A percentile compares a stretch with the other conserved stretches of the same genome.
phyloP scores from a whole-genome alignment of 2,113 vertebrate genomes.

The Tychaedon coryphoeus region DNA sequence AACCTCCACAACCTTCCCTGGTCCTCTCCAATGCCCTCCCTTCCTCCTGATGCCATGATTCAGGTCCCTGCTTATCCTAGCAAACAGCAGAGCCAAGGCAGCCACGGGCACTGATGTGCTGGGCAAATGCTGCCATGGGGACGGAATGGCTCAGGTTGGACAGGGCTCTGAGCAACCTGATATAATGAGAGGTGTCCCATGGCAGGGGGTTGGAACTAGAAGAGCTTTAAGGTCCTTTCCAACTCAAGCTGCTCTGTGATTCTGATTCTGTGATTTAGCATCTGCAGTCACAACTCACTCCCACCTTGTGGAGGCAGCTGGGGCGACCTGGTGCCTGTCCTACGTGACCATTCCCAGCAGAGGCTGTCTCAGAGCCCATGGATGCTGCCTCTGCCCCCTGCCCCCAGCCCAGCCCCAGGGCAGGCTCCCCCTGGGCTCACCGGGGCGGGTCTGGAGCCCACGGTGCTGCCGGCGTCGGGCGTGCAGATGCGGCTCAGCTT shows the following conservation, averaged over 20 bases:
- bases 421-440: not conserved
- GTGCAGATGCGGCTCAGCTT: constrained; percentile 84
- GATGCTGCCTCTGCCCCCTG: accelerated
- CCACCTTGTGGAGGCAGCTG: not conserved
- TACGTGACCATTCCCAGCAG: not conserved
- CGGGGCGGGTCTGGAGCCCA: constrained; percentile 11
- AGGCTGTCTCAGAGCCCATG: not conserved
- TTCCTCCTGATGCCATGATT: accelerated
- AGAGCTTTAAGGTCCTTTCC: not conserved
- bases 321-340: accelerated
- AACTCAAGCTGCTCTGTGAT: not conserved
- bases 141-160: not conserved
- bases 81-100: not conserved
- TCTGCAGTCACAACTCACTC: accelerated
- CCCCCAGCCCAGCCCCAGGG: not conserved
- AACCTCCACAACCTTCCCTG: not conserved
- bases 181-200: not conserved
- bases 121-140: accelerated
- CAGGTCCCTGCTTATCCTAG: not conserved
- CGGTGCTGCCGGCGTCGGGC: constrained; percentile 12
- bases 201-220: not conserved
- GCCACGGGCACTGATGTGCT: accelerated
- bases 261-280: not conserved
- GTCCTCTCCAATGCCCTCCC: accelerated
- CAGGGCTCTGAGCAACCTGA: not conserved